Evolutionary conservation across 2,113 vertebrate species (phyloP), one percentile per base, ranked within the genome.

Genomic region (Aldabrachelys gigantea): DNA sequence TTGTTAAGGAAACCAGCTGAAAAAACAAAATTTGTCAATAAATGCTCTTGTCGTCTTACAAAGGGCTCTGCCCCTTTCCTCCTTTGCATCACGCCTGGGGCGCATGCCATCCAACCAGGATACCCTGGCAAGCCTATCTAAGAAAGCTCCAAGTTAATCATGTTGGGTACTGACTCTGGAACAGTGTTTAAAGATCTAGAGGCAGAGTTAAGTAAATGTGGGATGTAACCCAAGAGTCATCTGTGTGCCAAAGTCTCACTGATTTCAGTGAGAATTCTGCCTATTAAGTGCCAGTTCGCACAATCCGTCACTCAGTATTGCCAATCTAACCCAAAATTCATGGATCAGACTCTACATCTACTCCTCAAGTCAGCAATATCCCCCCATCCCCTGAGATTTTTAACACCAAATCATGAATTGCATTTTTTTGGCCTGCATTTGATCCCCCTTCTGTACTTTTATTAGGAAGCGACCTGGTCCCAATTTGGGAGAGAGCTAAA

Each of bases 1-100:
- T 98, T 24, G 97, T 98, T 93, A 99, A 88, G 0, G 98, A 99
- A 84, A 98, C 95, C 84, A 99, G 94, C 99, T 99, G 90, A 82
- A 94, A 94, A 4, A 89, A 5, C 6, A 56, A 53, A 31, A 47
- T 13, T 13, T 22, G 10, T 44, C 41, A 76, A 44, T 41, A 24
- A 44, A 25, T 8, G 27, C 41, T 14, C 41, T 38, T 22, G 11
- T 78, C 13, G 29, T 78, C 11, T 47, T 78, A 8, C 75, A 78
- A 78, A 78, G 75, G 12, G 75, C 27, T 78, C 24, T 78, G 38
- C 25, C 41, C 41, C 22, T 47, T 78, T 78, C 41, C 38, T 47
- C 72, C 75, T 12, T 47, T 78, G 41, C 19, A 72, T 72, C 65
- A 72, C 1, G 8, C 7, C 65, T 10, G 35, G 35, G 19, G 38